Evolutionary conservation across 2,797 vertebrate species (phyloP).

Genomic region (Nyctalus aviator): DNA sequence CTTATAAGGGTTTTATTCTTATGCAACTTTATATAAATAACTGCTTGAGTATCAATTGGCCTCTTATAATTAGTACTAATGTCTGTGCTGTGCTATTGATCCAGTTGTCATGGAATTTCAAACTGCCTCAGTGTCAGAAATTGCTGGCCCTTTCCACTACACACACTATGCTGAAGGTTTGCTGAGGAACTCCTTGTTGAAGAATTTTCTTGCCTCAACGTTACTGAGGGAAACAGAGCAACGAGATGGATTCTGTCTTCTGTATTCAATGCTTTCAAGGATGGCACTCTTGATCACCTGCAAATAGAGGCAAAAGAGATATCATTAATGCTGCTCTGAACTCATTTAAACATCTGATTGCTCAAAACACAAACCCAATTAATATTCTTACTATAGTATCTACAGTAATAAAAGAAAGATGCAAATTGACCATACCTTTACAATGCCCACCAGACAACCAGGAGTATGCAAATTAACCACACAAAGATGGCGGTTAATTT

Average conservation of each 20-base stretch:
- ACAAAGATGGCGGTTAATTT: too few species aligned
- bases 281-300: slow-evolving; percentile 97
- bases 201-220: slow-evolving; percentile 92
- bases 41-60: background rate
- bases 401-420: too few species aligned
- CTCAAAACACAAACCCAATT: background rate
- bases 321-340: background rate
- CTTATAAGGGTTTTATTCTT: background rate
- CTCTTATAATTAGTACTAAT: background rate
- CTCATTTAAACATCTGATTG: background rate
- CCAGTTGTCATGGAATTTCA: slow-evolving; percentile 68
- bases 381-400: background rate
- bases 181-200: slow-evolving; percentile 88
- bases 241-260: slow-evolving; percentile 92
- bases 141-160: background rate
- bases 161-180: slow-evolving; percentile 83
- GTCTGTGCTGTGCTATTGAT: slow-evolving; percentile 21
- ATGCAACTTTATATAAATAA: background rate
- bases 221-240: slow-evolving; percentile 91
- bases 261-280: slow-evolving; percentile 93
- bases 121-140: background rate
- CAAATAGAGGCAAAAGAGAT: slow-evolving; percentile 16
- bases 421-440: too few species aligned
- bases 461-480: too few species aligned
- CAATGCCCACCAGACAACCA: too few species aligned